Percentiles rank a stretch among this genome's conserved stretches.
Evolutionary conservation across 2,797 vertebrate species (phyloP).

Genomic region (Falco rusticolus): DNA sequence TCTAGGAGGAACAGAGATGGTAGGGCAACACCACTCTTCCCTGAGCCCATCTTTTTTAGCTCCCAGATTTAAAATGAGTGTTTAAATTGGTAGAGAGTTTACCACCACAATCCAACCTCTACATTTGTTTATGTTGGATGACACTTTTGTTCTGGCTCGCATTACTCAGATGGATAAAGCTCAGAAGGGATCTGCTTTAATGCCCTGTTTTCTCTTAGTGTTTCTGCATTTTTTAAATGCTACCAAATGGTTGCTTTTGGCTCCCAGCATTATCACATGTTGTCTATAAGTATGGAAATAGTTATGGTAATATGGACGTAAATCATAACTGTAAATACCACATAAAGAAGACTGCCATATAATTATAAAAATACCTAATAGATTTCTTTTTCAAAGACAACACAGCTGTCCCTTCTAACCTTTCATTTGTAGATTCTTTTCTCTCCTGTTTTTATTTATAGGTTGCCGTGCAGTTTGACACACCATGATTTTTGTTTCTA

Average conservation of each 20-base stretch:
- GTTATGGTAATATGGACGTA: constrained; percentile 63
- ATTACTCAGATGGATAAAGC: constrained; percentile 25
- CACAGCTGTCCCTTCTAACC: constrained; percentile 65
- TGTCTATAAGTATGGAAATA: constrained; percentile 68
- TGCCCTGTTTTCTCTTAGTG: constrained; percentile 56
- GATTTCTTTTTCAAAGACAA: constrained; percentile 68
- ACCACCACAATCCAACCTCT: constrained; percentile 17
- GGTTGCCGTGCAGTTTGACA: constrained; percentile 43
- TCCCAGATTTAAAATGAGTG: background rate
- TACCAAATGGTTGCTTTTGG: constrained; percentile 69
- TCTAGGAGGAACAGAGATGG: background rate
- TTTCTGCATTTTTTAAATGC: constrained; percentile 66
- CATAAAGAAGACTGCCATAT: constrained; percentile 65
- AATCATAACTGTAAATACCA: constrained; percentile 71
- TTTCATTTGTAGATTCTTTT: constrained; percentile 64
- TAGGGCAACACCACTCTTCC: background rate
- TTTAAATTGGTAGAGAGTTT: constrained; percentile 45
- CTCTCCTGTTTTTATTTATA: constrained; percentile 67
- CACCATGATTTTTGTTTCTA: constrained; percentile 45
- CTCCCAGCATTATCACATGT: constrained; percentile 60
- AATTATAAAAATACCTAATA: constrained; percentile 75
- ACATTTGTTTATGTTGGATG: constrained; percentile 49
- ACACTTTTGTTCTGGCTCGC: constrained; percentile 29
- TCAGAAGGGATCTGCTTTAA: constrained; percentile 48
- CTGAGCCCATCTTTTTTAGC: background rate